Evolutionary conservation across 2,888 invertebrate species (phyloP), one percentile per base, ranked within the genome.

Genomic region (Baronia brevicornis): DNA sequence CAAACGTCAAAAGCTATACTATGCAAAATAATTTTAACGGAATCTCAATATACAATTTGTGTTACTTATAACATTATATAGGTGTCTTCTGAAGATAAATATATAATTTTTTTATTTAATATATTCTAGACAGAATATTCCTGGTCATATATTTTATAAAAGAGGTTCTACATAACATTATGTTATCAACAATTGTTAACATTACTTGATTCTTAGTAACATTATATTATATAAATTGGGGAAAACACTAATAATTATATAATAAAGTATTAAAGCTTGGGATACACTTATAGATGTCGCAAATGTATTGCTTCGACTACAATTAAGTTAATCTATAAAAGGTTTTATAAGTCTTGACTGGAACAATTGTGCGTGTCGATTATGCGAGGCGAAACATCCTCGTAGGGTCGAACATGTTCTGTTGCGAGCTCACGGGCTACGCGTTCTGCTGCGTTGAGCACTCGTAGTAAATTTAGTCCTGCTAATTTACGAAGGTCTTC

Each of bases 401-500:
- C 93, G 58, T 89, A 92, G 0, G 93, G 92, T 15, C 87, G 86
- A 2, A 91, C 86, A 38, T 90, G 90, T 1, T 91, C 90, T 22
- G 88, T 79, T 41, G 88, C 88, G 58, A 92, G 88, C 32, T 91
- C 90, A 38, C 90, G 89, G 12, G 92, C 85, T n/a, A 92, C 86
- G 51, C 87, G 86, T 61, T 93, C 93, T 1, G 91, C 93, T 15
- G 89, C 88, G 33, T 79, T 78, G 60, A 91, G 78, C 12, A 93
- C 93, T 20, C 93, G 85, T 30, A 93, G 71, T 43, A 93, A 88
- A 65, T 93, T 93, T 33, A 90, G 79, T 0, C 93, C 93, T 0
- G 93, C 93, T 44, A 93, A 68, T 60, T 93, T 92, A 35, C 90
- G 90, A 38, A 93, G 77, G 53, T 93, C 93, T 28, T 92, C 91